Evolutionary conservation across 1,140 invertebrate species (phyloP), one percentile per base, ranked within the genome.

Genomic region (Danaus melanippus): DNA sequence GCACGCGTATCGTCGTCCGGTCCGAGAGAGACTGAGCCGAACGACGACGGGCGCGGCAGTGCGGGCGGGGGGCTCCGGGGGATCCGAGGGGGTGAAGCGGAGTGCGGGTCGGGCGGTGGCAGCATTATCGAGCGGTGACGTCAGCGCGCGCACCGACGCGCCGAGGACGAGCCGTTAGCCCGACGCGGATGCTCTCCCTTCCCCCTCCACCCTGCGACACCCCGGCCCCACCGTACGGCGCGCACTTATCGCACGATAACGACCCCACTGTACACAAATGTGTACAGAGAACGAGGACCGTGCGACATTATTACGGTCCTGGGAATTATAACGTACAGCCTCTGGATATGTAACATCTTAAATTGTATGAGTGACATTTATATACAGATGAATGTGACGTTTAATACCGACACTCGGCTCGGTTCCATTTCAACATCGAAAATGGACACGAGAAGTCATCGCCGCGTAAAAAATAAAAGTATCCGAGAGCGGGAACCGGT

Each of bases 91-190:
- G 21, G 21, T 32, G 21, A 5, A 32, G 21, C 21, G 21, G 21
- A 5, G 21, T 32, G 21, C 21, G 21, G 21, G 21, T 53, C 62
- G 71, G 69, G 67, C 63, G 73, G 70, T 67, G 62, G 76, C 77
- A 68, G 79, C 80, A 82, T 84, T 86, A 86, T 84, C 79, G 83
- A 86, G 74, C 83, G 83, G 79, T 86, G 83, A 84, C 83, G 83
- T 84, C 80, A 84, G 83, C 83, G 83, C 81, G 81, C 83, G 80
- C 80, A 83, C 67, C 74, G 71, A 74, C 71, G 76, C 74, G 75
- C 63, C 73, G 76, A 74, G 80, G 76, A 76, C 77, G 75, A 79
- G 80, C 79, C 82, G 79, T 83, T 82, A 82, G 74, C 76, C 73
- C 75, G 78, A 79, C 76, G 76, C 78, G 75, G 75, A 76, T 77